These are phyloP conservation scores for Coelogynopora nodosa DNA, from an alignment of 2,888 invertebrate species.

Conservation along the genomic window DNA sequence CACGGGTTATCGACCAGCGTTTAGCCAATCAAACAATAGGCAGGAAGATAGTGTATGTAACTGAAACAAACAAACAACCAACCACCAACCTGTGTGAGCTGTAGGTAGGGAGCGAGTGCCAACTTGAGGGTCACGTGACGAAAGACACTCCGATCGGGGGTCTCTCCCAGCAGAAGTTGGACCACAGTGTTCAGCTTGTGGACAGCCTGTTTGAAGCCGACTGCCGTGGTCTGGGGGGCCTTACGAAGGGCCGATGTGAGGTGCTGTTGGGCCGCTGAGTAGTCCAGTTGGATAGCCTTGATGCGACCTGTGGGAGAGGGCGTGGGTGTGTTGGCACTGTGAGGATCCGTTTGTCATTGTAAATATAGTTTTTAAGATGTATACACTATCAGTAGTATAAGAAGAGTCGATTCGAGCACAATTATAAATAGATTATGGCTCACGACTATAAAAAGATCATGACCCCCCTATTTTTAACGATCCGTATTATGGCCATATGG, in stretches of 20 bases:
- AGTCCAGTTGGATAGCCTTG: constrained; percentile 94
- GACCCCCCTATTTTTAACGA: too few species aligned
- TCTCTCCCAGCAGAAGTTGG: constrained; percentile 84
- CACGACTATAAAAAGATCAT: too few species aligned
- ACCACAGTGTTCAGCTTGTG: constrained; percentile 49
- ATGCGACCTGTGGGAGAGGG: constrained; percentile 73
- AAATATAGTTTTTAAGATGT: too few species aligned
- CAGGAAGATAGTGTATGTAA: not conserved
- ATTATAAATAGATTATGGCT: too few species aligned
- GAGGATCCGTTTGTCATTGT: too few species aligned
- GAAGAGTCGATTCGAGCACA: too few species aligned
- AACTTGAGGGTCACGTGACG: constrained; percentile 82
- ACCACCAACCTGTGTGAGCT: constrained; percentile 81
- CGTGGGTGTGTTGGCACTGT: too few species aligned
- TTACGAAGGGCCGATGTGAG: constrained; percentile 86
- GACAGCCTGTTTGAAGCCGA: constrained; percentile 94
- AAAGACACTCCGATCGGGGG: constrained; percentile 91
- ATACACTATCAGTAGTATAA: too few species aligned
- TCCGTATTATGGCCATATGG: too few species aligned
- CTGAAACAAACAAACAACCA: not conserved
- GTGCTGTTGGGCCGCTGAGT: constrained; percentile 93
- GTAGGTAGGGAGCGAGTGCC: constrained; percentile 88
- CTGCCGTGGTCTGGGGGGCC: constrained; percentile 94
- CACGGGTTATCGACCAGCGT: too few species aligned
- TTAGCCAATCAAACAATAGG: too few species aligned